Evolutionary conservation across 2,888 invertebrate genomes (phyloP), one percentile per base, ranked within the genome.

Genomic region (Exocentrus adspersus): DNA sequence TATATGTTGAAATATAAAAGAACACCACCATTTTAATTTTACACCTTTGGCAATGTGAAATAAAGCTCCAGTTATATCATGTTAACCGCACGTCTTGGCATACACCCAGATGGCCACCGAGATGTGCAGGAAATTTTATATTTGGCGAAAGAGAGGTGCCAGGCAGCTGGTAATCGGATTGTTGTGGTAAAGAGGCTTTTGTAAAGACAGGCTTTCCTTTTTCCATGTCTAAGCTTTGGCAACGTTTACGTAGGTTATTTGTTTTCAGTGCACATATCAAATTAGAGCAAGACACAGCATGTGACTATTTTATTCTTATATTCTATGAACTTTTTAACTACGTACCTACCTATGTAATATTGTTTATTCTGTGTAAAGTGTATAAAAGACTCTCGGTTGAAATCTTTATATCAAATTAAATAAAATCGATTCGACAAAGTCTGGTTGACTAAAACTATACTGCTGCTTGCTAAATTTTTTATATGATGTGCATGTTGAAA

Each of bases 141-240:
- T 67, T 70, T 72, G 2, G 67, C 48, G 70, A 68, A 66, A 66
- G 68, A 69, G 71, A 78, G 77, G 77, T 77, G 77, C 72, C 75
- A 79, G 75, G 74, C 70, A 74, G 72, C 72, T 75, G 62, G 74
- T 79, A 79, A 79, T 77, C 78, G 77, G 78, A 78, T 78, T 78
- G 71, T 67, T 53, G 69, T 68, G 68, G 72, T 73, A 75, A 75
- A 76, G 77, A 73, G 74, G 78, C 76, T 75, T 77, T 67, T 66
- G 65, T 67, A 63, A 62, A 41, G 43, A 60, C 53, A 53, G 57
- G 53, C 61, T 48, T 45, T 60, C 19, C 53, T 54, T 54, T 21
- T 43, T 54, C 16, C 28, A n/a, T 54, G 43, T 21, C 42, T 12
- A 28, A 28, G 28, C 43, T 28, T 21, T 17, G 17, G 30, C 54